A percentile compares a stretch with the other conserved stretches of the same genome.
Conservation (phyloP, 1,140 invertebrate species). For the Drosophila littoralis region DNA sequence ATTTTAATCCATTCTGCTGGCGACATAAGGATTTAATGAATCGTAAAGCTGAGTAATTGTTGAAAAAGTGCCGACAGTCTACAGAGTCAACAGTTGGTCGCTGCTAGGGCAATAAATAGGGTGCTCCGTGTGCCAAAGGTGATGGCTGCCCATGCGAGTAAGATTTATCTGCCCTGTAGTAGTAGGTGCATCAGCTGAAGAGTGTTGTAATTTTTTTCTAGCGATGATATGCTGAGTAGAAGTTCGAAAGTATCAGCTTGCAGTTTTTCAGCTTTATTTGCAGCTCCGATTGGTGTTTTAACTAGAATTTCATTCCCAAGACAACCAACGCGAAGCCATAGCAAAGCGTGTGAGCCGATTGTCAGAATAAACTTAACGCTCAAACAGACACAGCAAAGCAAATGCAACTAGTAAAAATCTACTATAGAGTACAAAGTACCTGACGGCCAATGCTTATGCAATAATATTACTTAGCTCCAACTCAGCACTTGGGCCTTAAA, state of each 20-base stretch:
- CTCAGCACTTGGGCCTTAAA: background rate
- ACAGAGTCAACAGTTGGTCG: slow-evolving; percentile 32
- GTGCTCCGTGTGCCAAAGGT: slow-evolving; percentile 5
- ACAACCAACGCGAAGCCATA: slow-evolving; percentile 46
- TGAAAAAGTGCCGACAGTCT: slow-evolving; percentile 42
- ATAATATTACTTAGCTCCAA: background rate
- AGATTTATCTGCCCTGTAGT: slow-evolving; percentile 29
- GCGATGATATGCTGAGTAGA: slow-evolving; percentile 51
- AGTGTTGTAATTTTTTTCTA: slow-evolving; percentile 1
- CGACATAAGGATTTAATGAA: slow-evolving; percentile 77
- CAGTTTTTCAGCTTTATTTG: slow-evolving; percentile 57
- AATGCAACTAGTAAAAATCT: slow-evolving; percentile 47
- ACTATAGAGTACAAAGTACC: background rate
- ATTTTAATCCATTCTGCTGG: slow-evolving; percentile 75
- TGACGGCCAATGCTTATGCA: slow-evolving; percentile 22
- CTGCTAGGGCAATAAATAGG: slow-evolving; percentile 14
- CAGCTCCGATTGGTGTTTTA: slow-evolving; percentile 13
- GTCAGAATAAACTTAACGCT: slow-evolving; percentile 42
- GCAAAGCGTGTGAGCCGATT: slow-evolving; percentile 54
- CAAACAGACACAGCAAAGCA: slow-evolving; percentile 3
- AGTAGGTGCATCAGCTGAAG: background rate
- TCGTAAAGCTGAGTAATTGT: slow-evolving; percentile 78
- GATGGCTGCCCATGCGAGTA: slow-evolving; percentile 15
- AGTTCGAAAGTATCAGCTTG: slow-evolving; percentile 58
- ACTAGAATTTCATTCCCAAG: slow-evolving; percentile 18